A percentile compares a stretch with the other conserved stretches of the same genome.
Conservation (phyloP, 37 sponge, comb jelly and placozoan genomes). For the Agelas oroides region DNA sequence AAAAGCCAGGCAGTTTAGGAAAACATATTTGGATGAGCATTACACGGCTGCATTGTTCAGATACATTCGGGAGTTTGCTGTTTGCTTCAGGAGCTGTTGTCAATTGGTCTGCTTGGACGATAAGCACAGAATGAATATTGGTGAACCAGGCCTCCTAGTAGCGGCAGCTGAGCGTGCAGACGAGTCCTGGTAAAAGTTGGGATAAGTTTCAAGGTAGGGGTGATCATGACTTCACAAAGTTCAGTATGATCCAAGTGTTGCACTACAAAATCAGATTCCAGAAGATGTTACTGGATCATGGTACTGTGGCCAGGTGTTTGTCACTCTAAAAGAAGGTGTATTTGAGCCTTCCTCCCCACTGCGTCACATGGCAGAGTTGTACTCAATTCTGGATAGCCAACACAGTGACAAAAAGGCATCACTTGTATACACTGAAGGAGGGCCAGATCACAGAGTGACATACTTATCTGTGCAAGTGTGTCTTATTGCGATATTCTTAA, state of each 20-base stretch:
- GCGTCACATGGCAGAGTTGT: slow-evolving; percentile 44
- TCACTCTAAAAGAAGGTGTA: slow-evolving; percentile 41
- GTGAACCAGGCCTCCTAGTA: slow-evolving; percentile 68
- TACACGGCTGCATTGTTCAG: not conserved
- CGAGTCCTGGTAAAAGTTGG: slow-evolving; percentile 1
- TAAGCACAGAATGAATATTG: slow-evolving; percentile 62
- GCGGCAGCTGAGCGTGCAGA: slow-evolving; percentile 62
- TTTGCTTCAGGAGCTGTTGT: slow-evolving; percentile 12
- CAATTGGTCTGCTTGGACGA: slow-evolving; percentile 31
- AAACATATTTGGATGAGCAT: slow-evolving; percentile 7
- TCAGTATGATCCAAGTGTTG: slow-evolving; percentile 29
- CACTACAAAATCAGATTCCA: slow-evolving; percentile 37
- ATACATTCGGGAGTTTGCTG: slow-evolving; percentile 44
- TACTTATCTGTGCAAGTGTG: slow-evolving; percentile 47
- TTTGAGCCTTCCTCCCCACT: slow-evolving; percentile 54
- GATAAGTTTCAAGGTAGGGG: slow-evolving; percentile 4
- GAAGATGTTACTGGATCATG: slow-evolving; percentile 17
- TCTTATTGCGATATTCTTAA: too few relatives aligned
- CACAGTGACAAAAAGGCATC: slow-evolving; percentile 12
- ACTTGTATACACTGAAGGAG: too few relatives aligned
- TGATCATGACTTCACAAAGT: slow-evolving; percentile 48
- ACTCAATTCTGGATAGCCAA: not conserved
- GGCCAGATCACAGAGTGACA: slow-evolving; percentile 45
- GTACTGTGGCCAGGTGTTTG: slow-evolving; percentile 41
- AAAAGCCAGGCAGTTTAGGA: slow-evolving; percentile 25